Conservation (phyloP, 2,888 invertebrate genomes). For the Netelia melanura region DNA sequence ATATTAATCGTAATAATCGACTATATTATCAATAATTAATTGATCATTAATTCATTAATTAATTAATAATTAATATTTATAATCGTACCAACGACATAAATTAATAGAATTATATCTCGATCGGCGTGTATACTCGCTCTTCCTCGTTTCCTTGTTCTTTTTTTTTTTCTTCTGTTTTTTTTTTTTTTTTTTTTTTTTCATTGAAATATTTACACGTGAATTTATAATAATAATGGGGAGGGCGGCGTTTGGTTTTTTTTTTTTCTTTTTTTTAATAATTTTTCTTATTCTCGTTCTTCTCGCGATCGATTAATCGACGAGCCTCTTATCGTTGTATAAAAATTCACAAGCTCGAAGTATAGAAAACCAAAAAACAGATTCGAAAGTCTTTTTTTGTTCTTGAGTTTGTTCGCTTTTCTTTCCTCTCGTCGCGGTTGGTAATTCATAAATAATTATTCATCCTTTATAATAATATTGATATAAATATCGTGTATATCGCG, state of each 20-base stretch:
- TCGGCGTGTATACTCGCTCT: conserved; percentile 71
- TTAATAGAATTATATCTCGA: conserved; percentile 70
- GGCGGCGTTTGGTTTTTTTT: conserved; percentile 13
- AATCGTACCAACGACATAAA: conserved; percentile 74
- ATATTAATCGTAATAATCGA: conserved; percentile 75
- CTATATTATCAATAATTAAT: conserved; percentile 49
- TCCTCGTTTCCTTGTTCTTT: conserved; percentile 17
- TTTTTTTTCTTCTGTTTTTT: background rate
- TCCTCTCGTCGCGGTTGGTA: conserved; percentile 70
- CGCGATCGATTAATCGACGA: conserved; percentile 35
- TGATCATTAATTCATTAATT: conserved; percentile 61
- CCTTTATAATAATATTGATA: conserved; percentile 72
- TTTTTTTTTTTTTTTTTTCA: conserved; percentile 1
- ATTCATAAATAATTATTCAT: conserved; percentile 82
- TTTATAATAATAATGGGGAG: conserved; percentile 1
- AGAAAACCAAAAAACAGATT: conserved; percentile 35
- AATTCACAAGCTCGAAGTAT: conserved; percentile 51
- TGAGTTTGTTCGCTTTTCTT: conserved; percentile 15
- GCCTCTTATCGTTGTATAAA: conserved; percentile 46
- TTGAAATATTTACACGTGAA: conserved; percentile 71
- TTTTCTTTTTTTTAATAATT: conserved; percentile 12
- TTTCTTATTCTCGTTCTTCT: conserved; percentile 10
- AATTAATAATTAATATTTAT: conserved; percentile 71
- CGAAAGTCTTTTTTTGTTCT: conserved; percentile 18
- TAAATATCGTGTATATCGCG: conserved; percentile 64